Conservation (phyloP, 2,888 invertebrate species). For the Drosophila greeni region DNA sequence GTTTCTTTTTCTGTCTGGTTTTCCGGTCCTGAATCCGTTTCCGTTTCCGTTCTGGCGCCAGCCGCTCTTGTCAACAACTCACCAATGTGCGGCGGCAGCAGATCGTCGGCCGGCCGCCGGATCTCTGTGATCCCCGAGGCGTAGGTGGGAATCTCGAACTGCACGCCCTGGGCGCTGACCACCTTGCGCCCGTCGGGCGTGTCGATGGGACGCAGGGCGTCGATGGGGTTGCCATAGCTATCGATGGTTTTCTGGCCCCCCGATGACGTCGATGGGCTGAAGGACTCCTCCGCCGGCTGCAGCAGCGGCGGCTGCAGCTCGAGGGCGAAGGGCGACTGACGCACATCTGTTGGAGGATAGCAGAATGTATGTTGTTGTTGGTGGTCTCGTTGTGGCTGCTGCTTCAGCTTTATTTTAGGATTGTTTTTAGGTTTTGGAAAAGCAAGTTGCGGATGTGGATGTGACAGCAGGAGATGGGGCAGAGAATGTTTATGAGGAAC, state of each 20-base stretch:
- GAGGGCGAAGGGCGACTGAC: slow-evolving; percentile 77
- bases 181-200: slow-evolving; percentile 78
- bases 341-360: slow-evolving; percentile 71
- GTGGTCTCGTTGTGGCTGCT: slow-evolving; percentile 29
- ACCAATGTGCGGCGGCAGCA: slow-evolving; percentile 78
- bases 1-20: slow-evolving; percentile 16
- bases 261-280: slow-evolving; percentile 35
- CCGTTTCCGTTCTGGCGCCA: slow-evolving; percentile 23
- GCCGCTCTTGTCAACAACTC: slow-evolving; percentile 70
- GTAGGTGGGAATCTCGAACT: slow-evolving; percentile 79
- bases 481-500: slow-evolving; percentile 24
- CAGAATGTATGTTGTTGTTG: slow-evolving; percentile 38
- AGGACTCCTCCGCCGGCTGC: slow-evolving; percentile 52
- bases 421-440: slow-evolving; percentile 3
- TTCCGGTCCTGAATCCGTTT: slow-evolving; percentile 21
- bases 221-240: slow-evolving; percentile 78
- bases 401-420: slow-evolving; percentile 5
- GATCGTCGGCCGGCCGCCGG: slow-evolving; percentile 75
- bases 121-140: slow-evolving; percentile 79
- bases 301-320: slow-evolving; percentile 76
- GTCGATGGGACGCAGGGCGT: slow-evolving; percentile 74
- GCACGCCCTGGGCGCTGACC: slow-evolving; percentile 75
- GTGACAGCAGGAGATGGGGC: slow-evolving; percentile 32
- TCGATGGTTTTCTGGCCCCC: slow-evolving; percentile 64
- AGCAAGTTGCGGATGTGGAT: slow-evolving; percentile 16